Evolutionary conservation across 2,113 vertebrate species (phyloP), one percentile per base, ranked within the genome.

Genomic region (Tyto alba): DNA sequence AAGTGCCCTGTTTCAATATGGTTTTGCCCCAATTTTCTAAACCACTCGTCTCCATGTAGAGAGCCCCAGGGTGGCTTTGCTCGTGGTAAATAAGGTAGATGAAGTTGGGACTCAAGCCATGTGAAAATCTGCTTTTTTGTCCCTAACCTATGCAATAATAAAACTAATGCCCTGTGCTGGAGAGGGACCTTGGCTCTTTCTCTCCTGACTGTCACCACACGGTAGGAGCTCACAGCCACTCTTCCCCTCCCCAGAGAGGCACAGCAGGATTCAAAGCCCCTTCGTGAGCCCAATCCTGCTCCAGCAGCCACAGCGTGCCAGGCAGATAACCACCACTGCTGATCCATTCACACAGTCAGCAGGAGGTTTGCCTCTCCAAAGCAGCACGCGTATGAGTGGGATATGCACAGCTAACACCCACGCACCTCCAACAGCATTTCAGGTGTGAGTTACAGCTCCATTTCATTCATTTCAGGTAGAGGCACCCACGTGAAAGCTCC

Each of bases 111-210:
- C 40, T 88, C 47, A 3, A 59, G 53, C 10, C 48, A 12, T 11
- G 22, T 26, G 19, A 40, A 41, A 67, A 74, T 41, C 53, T 56
- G 18, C n/a, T 67, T 34, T 32, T 34, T 67, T 22, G 7, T 32
- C 27, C 73, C 8, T 41, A 36, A 12, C 12, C 16, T 43, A 7
- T n/a, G 47, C 34, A 34, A 4, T 23, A 32, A 76, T 10, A 27
- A 50, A 80, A 11, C 4, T 20, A 5, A 66, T 8, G 2, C 6
- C 23, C 11, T 5, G 0, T 3, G 2, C 1, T 56, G 18, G n/a
- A 50, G 53, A 23, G 4, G 20, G 18, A 45, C 27, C 13, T 43
- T 74, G 60, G 30, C 21, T 34, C 18, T 60, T 41, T 38, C 36
- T 32, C 8, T 19, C 21, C 43, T 15, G 43, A 40, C 26, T 23